Percentiles rank a stretch among this genome's conserved stretches.
Conservation (phyloP, 2,888 invertebrate genomes). For the Apantesis nais region DNA sequence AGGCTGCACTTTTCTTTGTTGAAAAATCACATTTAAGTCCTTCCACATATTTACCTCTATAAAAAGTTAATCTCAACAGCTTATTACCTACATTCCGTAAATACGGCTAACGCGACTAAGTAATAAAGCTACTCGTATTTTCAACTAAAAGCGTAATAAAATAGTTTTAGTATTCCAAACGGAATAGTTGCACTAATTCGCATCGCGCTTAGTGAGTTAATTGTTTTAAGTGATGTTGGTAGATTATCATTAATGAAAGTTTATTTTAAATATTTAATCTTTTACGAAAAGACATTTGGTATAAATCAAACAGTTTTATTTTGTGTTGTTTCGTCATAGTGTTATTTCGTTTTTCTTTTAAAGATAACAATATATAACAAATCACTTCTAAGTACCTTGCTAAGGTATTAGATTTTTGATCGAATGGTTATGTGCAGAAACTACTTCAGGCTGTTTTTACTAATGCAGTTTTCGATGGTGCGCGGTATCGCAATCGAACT, state of each 20-base stretch:
- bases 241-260: neutral
- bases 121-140: slow-evolving; percentile 22
- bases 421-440: too few relatives aligned
- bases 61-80: neutral
- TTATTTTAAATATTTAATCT: neutral
- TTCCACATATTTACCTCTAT: neutral
- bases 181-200: slow-evolving; percentile 12
- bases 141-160: slow-evolving; percentile 23
- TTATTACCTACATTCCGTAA: slow-evolving; percentile 2
- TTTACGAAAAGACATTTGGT: neutral
- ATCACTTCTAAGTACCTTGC: neutral
- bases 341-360: neutral
- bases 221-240: slow-evolving; percentile 8
- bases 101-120: slow-evolving; percentile 1
- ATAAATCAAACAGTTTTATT: neutral
- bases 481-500: too few relatives aligned
- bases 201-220: slow-evolving; percentile 19
- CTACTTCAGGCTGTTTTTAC: too few relatives aligned
- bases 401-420: too few relatives aligned
- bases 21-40: neutral
- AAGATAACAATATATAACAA: neutral
- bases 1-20: neutral
- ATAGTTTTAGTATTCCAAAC: slow-evolving; percentile 21
- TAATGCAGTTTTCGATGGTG: too few relatives aligned
- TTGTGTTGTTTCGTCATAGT: neutral